Percentiles rank a stretch among this genome's conserved stretches.
Conservation (phyloP, 2,888 invertebrate species). For the Caenorhabditis panamensis region DNA sequence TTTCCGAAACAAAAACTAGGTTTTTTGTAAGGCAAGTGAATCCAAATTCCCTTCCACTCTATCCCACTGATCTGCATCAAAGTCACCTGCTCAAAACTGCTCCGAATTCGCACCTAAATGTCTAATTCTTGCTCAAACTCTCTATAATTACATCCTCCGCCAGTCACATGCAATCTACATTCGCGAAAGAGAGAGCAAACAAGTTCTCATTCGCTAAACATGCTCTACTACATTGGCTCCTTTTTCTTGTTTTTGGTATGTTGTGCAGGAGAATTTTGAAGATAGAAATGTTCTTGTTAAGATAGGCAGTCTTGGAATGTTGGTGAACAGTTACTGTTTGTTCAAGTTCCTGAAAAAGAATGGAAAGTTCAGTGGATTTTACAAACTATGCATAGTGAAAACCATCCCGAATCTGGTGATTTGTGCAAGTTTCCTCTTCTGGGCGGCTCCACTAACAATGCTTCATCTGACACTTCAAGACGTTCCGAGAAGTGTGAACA, state of each 20-base stretch:
- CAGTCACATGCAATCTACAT: background rate
- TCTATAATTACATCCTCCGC: background rate
- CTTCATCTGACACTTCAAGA: slow-evolving; percentile 10
- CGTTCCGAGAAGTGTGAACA: slow-evolving; percentile 27
- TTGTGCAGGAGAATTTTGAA: background rate
- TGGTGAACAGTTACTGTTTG: slow-evolving; percentile 20
- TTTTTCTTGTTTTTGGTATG: background rate
- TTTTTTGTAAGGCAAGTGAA: no score
- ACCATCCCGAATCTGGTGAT: slow-evolving; percentile 37
- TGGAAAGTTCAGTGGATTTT: slow-evolving; percentile 33
- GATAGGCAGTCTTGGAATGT: slow-evolving; percentile 24
- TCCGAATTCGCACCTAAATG: background rate
- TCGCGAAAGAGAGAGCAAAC: background rate
- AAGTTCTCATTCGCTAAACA: background rate
- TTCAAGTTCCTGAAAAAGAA: slow-evolving; percentile 30
- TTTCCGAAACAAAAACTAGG: no score
- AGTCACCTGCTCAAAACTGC: background rate
- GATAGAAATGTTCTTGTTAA: background rate
- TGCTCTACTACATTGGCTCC: slow-evolving; percentile 4
- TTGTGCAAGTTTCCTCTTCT: slow-evolving; percentile 31
- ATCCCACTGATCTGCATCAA: background rate
- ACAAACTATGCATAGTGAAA: slow-evolving; percentile 39
- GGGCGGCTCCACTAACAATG: slow-evolving; percentile 33
- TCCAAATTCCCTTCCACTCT: no score
- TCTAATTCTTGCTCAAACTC: background rate